These are phyloP conservation scores for Noctua fimbriata DNA, from an alignment of 2,888 invertebrate species.

Conservation along the genomic window DNA sequence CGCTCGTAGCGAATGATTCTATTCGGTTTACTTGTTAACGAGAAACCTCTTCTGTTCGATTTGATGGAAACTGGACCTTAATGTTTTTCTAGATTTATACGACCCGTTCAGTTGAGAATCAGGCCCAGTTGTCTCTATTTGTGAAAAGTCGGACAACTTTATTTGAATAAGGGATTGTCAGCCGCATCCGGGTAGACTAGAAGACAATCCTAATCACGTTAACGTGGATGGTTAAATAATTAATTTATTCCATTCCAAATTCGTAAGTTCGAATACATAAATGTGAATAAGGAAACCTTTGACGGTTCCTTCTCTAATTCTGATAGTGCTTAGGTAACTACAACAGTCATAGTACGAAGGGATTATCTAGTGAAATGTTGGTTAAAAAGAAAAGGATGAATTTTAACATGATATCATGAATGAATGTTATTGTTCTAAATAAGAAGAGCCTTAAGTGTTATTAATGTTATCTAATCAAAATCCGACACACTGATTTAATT, in stretches of 20 bases:
- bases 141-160: not conserved
- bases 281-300: conserved; percentile 8
- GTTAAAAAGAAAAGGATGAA: not conserved
- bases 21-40: not conserved
- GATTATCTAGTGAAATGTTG: not conserved
- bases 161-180: not conserved
- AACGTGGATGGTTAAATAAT: not conserved
- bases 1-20: not conserved
- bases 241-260: not conserved
- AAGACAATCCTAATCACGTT: not conserved
- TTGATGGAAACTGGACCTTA: not conserved
- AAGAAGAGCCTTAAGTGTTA: not conserved
- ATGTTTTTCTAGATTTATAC: not conserved
- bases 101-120: no score
- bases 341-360: not conserved
- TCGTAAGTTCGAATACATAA: not conserved
- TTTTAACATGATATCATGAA: conserved; percentile 1
- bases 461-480: conserved; percentile 6
- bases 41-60: not conserved
- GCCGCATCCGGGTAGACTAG: not conserved
- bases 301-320: not conserved
- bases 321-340: not conserved
- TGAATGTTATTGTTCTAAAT: not conserved
- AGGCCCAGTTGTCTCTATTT: not conserved
- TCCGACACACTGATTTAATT: conserved; percentile 9